These are phyloP conservation scores for Atta colombica DNA, from an alignment of 1,140 invertebrate species.

Conservation along the genomic window DNA sequence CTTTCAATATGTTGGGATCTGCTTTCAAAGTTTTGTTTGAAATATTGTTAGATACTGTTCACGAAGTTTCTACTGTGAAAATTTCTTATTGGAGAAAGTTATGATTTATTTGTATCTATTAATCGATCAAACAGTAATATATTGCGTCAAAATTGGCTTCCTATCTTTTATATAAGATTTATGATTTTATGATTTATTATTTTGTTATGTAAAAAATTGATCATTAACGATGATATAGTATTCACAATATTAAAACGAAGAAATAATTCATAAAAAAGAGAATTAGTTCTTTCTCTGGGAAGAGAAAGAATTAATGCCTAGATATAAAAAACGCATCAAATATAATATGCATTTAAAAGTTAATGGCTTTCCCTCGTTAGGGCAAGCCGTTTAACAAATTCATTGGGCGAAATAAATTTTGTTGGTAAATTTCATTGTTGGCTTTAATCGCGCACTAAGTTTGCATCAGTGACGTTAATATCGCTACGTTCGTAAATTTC, in stretches of 20 bases:
- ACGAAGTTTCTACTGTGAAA: background rate
- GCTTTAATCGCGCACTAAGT: constrained; percentile 16
- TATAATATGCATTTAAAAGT: background rate
- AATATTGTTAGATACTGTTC: constrained; percentile 7
- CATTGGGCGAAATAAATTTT: constrained; percentile 38
- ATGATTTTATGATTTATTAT: background rate
- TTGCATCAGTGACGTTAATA: constrained; percentile 29
- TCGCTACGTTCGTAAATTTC: constrained; percentile 27
- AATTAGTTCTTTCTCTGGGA: background rate
- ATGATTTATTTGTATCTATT: constrained; percentile 24
- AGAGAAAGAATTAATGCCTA: background rate
- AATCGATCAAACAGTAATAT: constrained; percentile 24
- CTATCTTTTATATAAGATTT: background rate
- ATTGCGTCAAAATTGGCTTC: background rate
- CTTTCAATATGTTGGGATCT: background rate
- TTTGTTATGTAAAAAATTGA: background rate
- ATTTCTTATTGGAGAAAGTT: constrained; percentile 8
- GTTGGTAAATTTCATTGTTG: constrained; percentile 12
- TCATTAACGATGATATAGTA: background rate
- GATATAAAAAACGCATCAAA: constrained; percentile 17
- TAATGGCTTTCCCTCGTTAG: constrained; percentile 3
- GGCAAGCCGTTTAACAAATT: constrained; percentile 32
- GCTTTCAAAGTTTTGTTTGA: background rate
- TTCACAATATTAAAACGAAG: background rate
- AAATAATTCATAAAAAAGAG: background rate